Base-by-base conservation (phyloP, 2,113 vertebrate species). In the Capricornis sumatraensis region DNA sequence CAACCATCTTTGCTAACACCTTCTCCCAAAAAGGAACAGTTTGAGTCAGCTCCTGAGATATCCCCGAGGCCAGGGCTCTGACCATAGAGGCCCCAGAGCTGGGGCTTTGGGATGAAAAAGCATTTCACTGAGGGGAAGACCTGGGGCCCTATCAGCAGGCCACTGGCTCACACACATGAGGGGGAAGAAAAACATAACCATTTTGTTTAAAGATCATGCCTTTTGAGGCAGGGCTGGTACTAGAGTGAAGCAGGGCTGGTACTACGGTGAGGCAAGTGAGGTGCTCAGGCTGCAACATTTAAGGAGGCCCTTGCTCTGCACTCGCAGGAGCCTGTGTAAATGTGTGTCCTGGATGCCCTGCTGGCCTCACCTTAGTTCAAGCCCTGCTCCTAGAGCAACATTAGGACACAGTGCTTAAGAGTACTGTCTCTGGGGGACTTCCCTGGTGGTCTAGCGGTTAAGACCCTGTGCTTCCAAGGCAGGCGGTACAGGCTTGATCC, bases 1-100 rank as follows among this genome's bases (percentile, higher is more conserved):
- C 98, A 98, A 98, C 98, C 98, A 97, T 94, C 93, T 92, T 97
- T 97, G 97, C 97, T 98, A 97, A 98, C 97, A 98, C 98, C 97
- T 98, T 97, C 96, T 97, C 95, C 97, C 96, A 95, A 98, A 98
- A 98, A 97, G 95, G 96, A 98, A 97, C 87, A 91, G 91, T 97
- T 97, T 95, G 96, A 96, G 96, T 96, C 96, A 88, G 97, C 94
- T 94, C 87, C 95, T 82, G 28, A 85, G 91, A 94, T 96, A 90
- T 97, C 97, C 91, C 94, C 53, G 62, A 96, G 96, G 96, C 96
- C 89, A 92, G 89, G 58, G 71, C 74, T 96, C 95, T 89, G 95
- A 94, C 98, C 96, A 87, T 87, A 95, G 94, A 95, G 79, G 90
- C 84, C 83, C 47, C 33, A 40, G 81, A 60, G 21, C 86, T 40